Base-by-base conservation (phyloP, 2,797 vertebrate genomes). In the Cottoperca gobio region DNA sequence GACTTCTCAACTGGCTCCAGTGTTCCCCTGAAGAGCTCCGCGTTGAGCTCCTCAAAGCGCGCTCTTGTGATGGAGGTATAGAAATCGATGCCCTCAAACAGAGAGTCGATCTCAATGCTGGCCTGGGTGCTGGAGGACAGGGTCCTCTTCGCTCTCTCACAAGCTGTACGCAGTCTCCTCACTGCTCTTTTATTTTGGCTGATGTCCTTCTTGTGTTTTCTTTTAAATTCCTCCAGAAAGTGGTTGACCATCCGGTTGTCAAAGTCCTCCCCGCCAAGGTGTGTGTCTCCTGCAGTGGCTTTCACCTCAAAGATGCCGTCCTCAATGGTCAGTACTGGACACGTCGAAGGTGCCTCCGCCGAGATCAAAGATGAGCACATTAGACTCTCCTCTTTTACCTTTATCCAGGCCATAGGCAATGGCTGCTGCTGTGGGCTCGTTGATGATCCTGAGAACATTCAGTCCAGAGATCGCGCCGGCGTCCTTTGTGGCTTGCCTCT, bases 301-400 rank as follows among this genome's bases (percentile, higher is more conserved):
- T 97, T 97, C 54, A 98, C 97, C 88, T 99, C 97, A 85, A 98
- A 99, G 86, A 99, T 97, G 58, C 97, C 97, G 1, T 97, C 97
- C 66, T 98, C 97, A 0, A 97, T 98, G 35, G 96, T 97, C 62
- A 98, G 91, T 88, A 98, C n/a, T 96, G 71, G 97, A 99, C 26
- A 99, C 97, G 12, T 98, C 97, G 0, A 98, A 99, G 35, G 97
- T 98, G 76, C 97, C 97, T 4, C 97, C 97, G 5, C 97, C 97
- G 37, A 98, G 91, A 78, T 98, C 97, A 49, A 98, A 98, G 88
- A 99, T 98, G 43, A 98, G 96, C 46, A 98, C 95, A 0, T 97
- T 97, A 70, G 94, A 94, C 86, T 97, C 97, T 35, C 93, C 94
- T 70, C 85, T 94, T 76, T 96, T 96, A 46, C 96, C 95, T 90